Evolutionary conservation across 2,888 invertebrate species (phyloP), one percentile per base, ranked within the genome.

Genomic region (Drosophila prostipennis): DNA sequence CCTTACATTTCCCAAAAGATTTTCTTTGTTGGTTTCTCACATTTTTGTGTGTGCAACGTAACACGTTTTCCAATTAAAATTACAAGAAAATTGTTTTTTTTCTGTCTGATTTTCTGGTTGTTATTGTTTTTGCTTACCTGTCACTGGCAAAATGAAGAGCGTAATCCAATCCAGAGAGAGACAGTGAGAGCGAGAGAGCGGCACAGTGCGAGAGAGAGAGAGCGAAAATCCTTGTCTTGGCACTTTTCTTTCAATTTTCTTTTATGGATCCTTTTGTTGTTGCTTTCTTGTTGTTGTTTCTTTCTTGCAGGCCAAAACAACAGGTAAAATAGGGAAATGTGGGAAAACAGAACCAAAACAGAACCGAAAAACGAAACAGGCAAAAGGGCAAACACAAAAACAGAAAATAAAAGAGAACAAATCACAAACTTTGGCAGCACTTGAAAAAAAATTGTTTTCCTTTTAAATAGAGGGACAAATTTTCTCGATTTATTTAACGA

Each of bases 51-150:
- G 56, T 34, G 29, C 57, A 40, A 40, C 57, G 54, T 7, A 53
- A 60, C 61, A 60, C 61, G 61, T 61, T 61, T 61, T 48, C 61
- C 61, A 61, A 61, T 61, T 61, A 61, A 61, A 61, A 60, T 61
- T 61, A 61, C 61, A 61, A 32, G 46, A 61, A 61, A 61, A 61
- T 60, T 48, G 61, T 61, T 42, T 61, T 48, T 40, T 26, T 19
- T 39, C 19, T 32, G 2, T 42, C 34, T 6, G 40, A 26, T 19
- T 39, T 32, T 42, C 42, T 6, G 40, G 36, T 16, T 48, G 61
- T 48, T 60, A 60, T 57, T 57, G 39, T 53, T 39, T 57, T 54
- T 54, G 55, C 57, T 58, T 58, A 58, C 57, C 57, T 55, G 57
- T 40, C 32, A 23, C 55, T 58, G 14, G 56, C 55, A 23, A 55